Evolutionary conservation across 1,140 invertebrate species (phyloP).

Genomic region (Hestina assimilis): DNA sequence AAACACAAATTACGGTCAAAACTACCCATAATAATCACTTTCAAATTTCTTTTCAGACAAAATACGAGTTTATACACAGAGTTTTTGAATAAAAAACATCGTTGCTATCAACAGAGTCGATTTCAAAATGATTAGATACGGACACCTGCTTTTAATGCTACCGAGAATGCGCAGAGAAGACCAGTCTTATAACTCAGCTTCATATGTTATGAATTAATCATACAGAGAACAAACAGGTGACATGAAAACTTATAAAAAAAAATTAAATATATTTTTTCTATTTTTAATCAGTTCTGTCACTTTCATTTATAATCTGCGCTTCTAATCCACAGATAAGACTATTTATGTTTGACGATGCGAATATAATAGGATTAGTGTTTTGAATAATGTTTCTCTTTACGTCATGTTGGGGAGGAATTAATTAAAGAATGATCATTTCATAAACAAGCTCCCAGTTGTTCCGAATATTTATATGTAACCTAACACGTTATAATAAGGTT

Average conservation of each 20-base stretch:
- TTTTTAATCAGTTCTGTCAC: constrained; percentile 1
- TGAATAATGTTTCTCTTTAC: background rate
- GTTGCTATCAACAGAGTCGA: background rate
- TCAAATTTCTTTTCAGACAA: no score
- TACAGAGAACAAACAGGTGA: constrained; percentile 13
- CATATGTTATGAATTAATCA: constrained; percentile 13
- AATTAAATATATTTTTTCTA: background rate
- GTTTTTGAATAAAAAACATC: background rate
- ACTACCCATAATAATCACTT: no score
- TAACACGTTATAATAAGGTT: constrained; percentile 4
- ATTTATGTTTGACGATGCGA: background rate
- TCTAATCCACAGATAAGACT: background rate
- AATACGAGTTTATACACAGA: no score
- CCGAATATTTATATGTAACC: background rate
- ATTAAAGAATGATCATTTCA: background rate
- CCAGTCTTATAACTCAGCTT: constrained; percentile 11
- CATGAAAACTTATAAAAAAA: constrained; percentile 10
- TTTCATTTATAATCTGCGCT: background rate
- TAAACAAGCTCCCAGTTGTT: background rate
- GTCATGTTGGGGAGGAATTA: background rate
- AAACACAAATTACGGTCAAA: background rate
- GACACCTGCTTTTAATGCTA: constrained; percentile 15
- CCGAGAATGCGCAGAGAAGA: constrained; percentile 4
- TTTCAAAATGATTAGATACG: constrained; percentile 12
- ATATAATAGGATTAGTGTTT: background rate